These are phyloP conservation scores for Saiga tatarica DNA, from an alignment of 2,113 vertebrate genomes.

Conservation along the genomic window DNA sequence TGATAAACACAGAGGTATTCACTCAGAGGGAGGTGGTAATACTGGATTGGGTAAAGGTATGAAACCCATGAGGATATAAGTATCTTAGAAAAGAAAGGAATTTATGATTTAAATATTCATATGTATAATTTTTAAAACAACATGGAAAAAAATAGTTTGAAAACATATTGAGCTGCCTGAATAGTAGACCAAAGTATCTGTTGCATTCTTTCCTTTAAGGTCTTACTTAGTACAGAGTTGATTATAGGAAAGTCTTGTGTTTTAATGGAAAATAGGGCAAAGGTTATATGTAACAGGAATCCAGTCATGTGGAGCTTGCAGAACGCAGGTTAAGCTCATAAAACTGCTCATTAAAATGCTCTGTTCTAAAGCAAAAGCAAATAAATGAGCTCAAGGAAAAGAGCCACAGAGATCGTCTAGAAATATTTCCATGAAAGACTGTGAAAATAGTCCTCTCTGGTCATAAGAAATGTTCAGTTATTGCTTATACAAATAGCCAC, in stretches of 20 bases:
- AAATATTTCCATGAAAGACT: conserved; percentile 61
- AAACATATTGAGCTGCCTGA: neutral
- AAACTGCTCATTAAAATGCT: conserved; percentile 57
- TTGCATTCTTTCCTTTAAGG: neutral
- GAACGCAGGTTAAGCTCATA: conserved; percentile 57
- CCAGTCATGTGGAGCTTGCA: conserved; percentile 17
- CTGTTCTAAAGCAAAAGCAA: conserved; percentile 69
- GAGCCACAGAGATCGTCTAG: conserved; percentile 54
- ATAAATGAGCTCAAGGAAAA: conserved; percentile 70
- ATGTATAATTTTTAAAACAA: neutral
- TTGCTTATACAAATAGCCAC: conserved; percentile 70
- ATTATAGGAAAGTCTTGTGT: conserved; percentile 51
- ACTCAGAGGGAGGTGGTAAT: neutral
- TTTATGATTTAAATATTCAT: neutral
- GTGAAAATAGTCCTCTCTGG: conserved; percentile 38
- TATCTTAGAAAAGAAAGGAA: neutral
- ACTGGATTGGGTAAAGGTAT: neutral
- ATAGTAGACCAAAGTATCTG: neutral
- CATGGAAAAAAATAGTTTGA: neutral
- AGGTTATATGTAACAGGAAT: conserved; percentile 51
- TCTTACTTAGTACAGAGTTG: neutral
- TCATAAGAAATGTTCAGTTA: conserved; percentile 58
- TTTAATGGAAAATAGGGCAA: conserved; percentile 70
- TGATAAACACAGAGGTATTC: neutral
- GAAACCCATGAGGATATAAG: neutral